Conservation (phyloP, 2,888 invertebrate genomes). For the Leucophenga montana region DNA sequence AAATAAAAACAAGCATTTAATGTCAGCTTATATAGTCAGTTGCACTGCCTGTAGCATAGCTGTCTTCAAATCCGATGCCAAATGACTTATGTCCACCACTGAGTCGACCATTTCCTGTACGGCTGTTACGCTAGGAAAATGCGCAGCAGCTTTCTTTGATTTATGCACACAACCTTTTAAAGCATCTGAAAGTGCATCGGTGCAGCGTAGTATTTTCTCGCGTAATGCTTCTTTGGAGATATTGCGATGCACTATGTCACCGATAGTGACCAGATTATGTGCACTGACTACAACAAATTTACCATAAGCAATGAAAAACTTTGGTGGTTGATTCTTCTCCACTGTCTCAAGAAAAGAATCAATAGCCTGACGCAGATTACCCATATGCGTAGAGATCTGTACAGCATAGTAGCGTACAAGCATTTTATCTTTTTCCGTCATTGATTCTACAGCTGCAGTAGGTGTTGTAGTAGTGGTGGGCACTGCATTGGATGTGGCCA, state of each 20-base stretch:
- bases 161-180: conserved; percentile 87
- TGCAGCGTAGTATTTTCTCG: conserved; percentile 82
- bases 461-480: conserved; percentile 46
- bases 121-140: conserved; percentile 91
- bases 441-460: conserved; percentile 48
- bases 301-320: conserved; percentile 92
- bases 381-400: conserved; percentile 89
- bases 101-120: conserved; percentile 96
- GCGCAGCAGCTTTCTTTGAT: conserved; percentile 91
- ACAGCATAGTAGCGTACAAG: conserved; percentile 90
- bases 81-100: conserved; percentile 87
- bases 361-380: conserved; percentile 89
- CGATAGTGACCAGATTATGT: conserved; percentile 93
- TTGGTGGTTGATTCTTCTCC: conserved; percentile 94
- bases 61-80: conserved; percentile 86
- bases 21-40: conserved; percentile 52
- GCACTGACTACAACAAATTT: conserved; percentile 96
- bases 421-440: conserved; percentile 87
- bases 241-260: conserved; percentile 93
- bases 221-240: conserved; percentile 83
- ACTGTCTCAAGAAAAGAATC: conserved; percentile 94
- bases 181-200: conserved; percentile 87
- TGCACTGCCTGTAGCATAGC: conserved; percentile 81
- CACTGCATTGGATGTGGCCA: conserved; percentile 74
- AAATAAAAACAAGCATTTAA: not conserved